Base-by-base conservation (phyloP, 1,140 invertebrate species). In the Subanguina moxae region DNA sequence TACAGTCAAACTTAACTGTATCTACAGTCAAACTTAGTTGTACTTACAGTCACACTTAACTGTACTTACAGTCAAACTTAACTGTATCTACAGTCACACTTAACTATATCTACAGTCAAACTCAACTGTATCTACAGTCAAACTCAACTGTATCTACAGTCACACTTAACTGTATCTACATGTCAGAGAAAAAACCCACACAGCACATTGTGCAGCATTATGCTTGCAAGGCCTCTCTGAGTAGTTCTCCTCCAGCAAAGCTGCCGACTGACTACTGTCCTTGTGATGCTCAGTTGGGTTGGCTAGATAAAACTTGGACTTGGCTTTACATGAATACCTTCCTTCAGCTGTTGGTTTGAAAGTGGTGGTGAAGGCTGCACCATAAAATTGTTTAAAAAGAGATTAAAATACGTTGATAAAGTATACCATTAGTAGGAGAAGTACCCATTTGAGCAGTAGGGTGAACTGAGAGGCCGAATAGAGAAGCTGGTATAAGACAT, bases 161-260 rank as follows among this genome's bases (percentile, higher is more conserved):
- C n/a, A n/a, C n/a, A n/a, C n/a, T n/a, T n/a, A n/a, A n/a, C n/a
- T n/a, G n/a, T n/a, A n/a, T n/a, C n/a, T n/a, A n/a, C n/a, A n/a
- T n/a, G n/a, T 45, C 11, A 45, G 11, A 52, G 8, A 52, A 52
- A 52, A 19, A 52, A 52, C 72, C 56, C 69, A 80, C 71, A 82
- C 78, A 42, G 79, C 70, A 70, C 80, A 82, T 63, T 82, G 73
- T n/a, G 72, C 73, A 1, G 78, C 72, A 70, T 76, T 80, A 57
- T 68, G 73, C 30, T 65, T 70, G 67, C 80, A 81, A 17, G 79
- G 80, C 27, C 76, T 62, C 65, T 82, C 80, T 23, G 66, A 48
- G 42, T 64, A 66, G 38, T 71, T 62, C 43, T 69, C 69, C 23
- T 72, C 65, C 5, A 80, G 64, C n/a, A 81, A 65, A 43, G 52